Evolutionary conservation across 2,888 invertebrate genomes (phyloP), one percentile per base, ranked within the genome.

Genomic region (Dasypogon diadema): DNA sequence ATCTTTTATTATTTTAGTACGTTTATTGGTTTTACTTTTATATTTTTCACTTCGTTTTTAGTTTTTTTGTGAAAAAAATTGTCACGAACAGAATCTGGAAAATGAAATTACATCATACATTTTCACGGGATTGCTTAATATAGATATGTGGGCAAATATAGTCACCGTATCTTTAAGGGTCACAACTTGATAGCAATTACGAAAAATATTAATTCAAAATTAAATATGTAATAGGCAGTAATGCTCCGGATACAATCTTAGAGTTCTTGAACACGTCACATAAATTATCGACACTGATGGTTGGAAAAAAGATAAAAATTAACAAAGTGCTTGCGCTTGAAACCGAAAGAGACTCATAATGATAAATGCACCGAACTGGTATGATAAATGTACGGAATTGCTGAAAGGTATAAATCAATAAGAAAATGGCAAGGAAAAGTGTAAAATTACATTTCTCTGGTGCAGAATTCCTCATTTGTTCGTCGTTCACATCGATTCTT

Each of bases 331-430:
- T 37, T 58, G 74, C 24, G 24, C 58, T 26, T 56, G 56, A 14
- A 42, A 4, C 60, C 16, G 58, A 48, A 30, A 81, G 68, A 74
- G 73, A 77, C 75, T 70, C 68, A 80, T 83, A 84, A 85, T 85
- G 85, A 85, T 85, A 85, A 85, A 85, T 85, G 85, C 84, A 83
- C 84, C 83, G 81, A 84, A 84, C 82, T 83, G 82, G 83, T 84
- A 84, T 85, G 85, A 85, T 85, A 85, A 85, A 85, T 85, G 85
- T 83, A 84, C 84, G 84, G 84, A 83, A 85, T 83, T 83, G 85
- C 83, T 85, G 85, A 85, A 85, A 85, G 85, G 83, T 84, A 84
- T 84, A 85, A 85, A 83, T 83, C 83, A 83, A 83, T 84, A 83
- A 83, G 82, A 83, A 82, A 83, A 83, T 82, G 82, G 81, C 77